A percentile compares a stretch with the other conserved stretches of the same genome.
These are phyloP conservation scores for Parazoanthus swiftii DNA, from an alignment of 92 coral and sea anemone genomes.

Conservation along the genomic window DNA sequence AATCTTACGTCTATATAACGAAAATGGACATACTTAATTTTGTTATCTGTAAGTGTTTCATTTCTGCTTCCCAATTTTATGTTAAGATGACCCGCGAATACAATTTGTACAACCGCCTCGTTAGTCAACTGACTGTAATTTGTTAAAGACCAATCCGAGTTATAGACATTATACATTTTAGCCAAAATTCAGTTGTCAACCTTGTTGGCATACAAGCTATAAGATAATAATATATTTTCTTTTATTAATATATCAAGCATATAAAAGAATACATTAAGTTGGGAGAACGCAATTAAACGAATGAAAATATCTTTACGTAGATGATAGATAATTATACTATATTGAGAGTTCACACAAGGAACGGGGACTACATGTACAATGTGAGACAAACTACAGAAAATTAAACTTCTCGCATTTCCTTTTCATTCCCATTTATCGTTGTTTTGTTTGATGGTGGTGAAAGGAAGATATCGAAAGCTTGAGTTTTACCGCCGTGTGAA, in stretches of 20 bases:
- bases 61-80: neutral
- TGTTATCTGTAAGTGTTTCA: constrained; percentile 7
- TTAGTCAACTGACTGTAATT: neutral
- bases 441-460: no score
- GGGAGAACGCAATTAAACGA: no score
- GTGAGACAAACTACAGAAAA: no score
- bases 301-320: no score
- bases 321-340: no score
- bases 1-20: neutral
- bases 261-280: no score
- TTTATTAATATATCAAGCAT: neutral
- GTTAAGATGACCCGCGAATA: neutral
- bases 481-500: no score
- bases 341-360: no score
- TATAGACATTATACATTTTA: neutral
- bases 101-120: neutral
- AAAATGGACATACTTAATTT: neutral
- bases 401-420: no score
- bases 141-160: neutral
- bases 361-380: no score
- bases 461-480: no score
- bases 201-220: neutral
- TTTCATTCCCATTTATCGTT: no score
- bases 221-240: neutral
- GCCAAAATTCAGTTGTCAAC: neutral